Conservation (phyloP, 2,113 vertebrate genomes). For the Bombycilla garrulus region DNA sequence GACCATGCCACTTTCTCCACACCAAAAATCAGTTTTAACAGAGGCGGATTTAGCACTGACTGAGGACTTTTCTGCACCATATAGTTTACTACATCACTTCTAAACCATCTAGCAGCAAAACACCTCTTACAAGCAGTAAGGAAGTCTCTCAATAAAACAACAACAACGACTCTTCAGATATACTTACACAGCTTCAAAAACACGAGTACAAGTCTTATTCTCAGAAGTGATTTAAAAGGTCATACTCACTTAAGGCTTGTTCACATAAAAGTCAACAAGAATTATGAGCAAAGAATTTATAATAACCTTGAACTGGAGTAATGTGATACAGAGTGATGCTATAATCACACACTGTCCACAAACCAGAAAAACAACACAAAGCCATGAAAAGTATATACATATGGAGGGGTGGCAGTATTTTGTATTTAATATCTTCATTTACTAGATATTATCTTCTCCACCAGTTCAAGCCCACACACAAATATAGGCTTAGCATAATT, state of each 20-base stretch:
- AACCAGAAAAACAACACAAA: neutral
- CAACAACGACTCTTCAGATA: neutral
- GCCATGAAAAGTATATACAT: rapidly evolving
- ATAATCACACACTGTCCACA: neutral
- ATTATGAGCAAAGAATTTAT: neutral
- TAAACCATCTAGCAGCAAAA: neutral
- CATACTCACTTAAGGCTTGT: neutral
- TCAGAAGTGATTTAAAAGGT: neutral
- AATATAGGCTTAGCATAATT: neutral
- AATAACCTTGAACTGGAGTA: neutral
- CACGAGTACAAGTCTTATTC: neutral
- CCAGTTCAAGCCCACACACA: neutral
- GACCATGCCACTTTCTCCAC: neutral
- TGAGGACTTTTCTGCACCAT: neutral
- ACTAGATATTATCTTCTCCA: neutral
- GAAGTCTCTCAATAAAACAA: neutral
- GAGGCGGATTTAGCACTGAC: neutral
- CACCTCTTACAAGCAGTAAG: neutral
- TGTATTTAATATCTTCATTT: neutral
- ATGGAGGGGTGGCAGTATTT: neutral
- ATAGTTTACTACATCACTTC: neutral
- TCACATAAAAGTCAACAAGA: neutral
- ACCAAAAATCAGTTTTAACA: neutral
- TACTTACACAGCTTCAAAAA: neutral
- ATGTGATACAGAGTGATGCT: neutral